Conservation (phyloP, 2,888 invertebrate genomes). For the Hedychridium roseum region DNA sequence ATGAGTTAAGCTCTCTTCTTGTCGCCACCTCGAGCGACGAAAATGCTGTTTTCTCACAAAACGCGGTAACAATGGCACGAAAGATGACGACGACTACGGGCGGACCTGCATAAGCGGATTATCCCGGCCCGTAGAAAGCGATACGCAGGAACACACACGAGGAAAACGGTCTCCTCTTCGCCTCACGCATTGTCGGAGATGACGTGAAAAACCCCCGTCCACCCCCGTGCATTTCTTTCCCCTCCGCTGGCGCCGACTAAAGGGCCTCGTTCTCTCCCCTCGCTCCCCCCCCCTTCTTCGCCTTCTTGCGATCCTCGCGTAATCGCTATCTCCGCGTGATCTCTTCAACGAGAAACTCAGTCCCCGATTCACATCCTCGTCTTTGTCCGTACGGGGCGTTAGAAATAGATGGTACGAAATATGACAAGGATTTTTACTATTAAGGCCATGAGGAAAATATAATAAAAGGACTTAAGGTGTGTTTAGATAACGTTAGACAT, state of each 20-base stretch:
- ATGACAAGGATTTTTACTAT: no score
- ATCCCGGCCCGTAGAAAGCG: slow-evolving; percentile 49
- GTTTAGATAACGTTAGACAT: no score
- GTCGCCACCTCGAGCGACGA: slow-evolving; percentile 63
- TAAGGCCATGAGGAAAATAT: no score
- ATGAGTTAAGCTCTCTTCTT: slow-evolving; percentile 61
- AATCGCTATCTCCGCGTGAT: slow-evolving; percentile 32
- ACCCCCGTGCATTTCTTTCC: slow-evolving; percentile 21
- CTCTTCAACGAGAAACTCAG: no score
- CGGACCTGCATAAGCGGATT: slow-evolving; percentile 55
- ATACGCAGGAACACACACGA: slow-evolving; percentile 34
- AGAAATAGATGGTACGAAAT: no score
- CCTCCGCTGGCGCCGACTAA: not conserved
- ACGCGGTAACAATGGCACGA: slow-evolving; percentile 55
- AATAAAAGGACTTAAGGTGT: no score
- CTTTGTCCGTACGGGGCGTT: no score
- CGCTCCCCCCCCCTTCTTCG: slow-evolving; percentile 4
- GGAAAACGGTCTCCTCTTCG: slow-evolving; percentile 36
- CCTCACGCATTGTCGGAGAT: slow-evolving; percentile 20
- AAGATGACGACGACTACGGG: slow-evolving; percentile 28
- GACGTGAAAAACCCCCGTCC: slow-evolving; percentile 20
- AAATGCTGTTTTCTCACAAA: slow-evolving; percentile 64
- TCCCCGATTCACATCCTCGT: no score
- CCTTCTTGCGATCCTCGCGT: slow-evolving; percentile 10
- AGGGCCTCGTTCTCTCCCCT: slow-evolving; percentile 4